These are phyloP conservation scores for Oryctolagus cuniculus DNA, from an alignment of 2,113 vertebrate genomes.

Conservation along the genomic window DNA sequence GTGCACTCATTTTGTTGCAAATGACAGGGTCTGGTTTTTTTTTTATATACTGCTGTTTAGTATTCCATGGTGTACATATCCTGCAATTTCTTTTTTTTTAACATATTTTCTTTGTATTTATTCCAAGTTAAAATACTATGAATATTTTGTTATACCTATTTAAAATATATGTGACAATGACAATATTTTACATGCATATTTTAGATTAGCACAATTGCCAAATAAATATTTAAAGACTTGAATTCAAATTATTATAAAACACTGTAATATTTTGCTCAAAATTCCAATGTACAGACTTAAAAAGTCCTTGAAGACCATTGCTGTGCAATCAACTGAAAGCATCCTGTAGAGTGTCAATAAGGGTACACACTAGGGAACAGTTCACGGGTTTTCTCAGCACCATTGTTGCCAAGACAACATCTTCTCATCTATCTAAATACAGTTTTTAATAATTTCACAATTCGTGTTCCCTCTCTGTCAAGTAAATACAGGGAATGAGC, in stretches of 20 bases:
- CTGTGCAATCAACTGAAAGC: background rate
- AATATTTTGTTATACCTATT: background rate
- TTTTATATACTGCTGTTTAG: no score
- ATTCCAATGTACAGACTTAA: background rate
- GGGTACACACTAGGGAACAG: no score
- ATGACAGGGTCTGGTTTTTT: no score
- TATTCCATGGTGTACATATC: no score
- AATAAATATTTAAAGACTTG: background rate
- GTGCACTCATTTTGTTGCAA: no score
- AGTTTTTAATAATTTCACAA: background rate
- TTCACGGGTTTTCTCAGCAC: no score
- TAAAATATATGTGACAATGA: background rate
- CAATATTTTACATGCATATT: background rate
- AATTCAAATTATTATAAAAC: conserved; percentile 25
- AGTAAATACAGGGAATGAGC: no score
- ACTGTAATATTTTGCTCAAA: background rate
- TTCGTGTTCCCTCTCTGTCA: background rate
- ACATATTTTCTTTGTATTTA: background rate
- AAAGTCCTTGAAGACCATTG: background rate
- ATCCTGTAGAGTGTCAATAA: no score
- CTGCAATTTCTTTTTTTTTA: no score
- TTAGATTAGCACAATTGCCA: background rate
- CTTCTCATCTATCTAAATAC: background rate
- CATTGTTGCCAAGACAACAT: background rate
- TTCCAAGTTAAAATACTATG: background rate